phyloP scores from a whole-genome alignment of 2,888 invertebrate species.

The Brachyptera putata region DNA sequence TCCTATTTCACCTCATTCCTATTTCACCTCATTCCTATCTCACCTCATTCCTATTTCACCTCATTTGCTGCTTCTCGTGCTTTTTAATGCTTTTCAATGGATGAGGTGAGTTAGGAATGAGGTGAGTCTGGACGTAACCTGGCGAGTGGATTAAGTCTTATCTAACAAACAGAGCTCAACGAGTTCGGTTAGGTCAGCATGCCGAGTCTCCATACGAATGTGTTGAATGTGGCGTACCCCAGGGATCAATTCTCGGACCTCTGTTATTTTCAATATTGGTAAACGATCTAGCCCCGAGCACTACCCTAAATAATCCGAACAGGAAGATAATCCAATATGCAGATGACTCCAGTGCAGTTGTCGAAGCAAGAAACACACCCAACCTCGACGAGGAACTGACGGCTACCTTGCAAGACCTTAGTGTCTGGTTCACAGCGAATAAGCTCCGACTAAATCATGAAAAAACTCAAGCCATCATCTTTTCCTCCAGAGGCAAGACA shows the following conservation, averaged over 20 bases:
- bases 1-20: no score
- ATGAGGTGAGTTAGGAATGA: no score
- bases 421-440: background rate
- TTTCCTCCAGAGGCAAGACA: background rate
- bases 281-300: background rate
- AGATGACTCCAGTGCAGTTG: background rate
- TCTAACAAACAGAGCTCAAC: background rate
- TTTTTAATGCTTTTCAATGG: no score
- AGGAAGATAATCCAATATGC: no score
- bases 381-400: background rate
- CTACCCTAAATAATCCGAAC: background rate
- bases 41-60: no score
- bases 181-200: background rate
- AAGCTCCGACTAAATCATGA: background rate
- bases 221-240: slow-evolving; percentile 6
- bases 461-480: background rate
- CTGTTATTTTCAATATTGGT: background rate
- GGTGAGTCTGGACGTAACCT: no score
- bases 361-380: background rate
- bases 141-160: slow-evolving; percentile 4
- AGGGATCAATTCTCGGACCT: slow-evolving; percentile 10
- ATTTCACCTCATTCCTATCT: no score
- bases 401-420: background rate
- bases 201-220: no score
- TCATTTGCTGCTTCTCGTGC: no score